Base-by-base conservation (phyloP, 2,113 vertebrate genomes). In the Colistium nudipinnis region DNA sequence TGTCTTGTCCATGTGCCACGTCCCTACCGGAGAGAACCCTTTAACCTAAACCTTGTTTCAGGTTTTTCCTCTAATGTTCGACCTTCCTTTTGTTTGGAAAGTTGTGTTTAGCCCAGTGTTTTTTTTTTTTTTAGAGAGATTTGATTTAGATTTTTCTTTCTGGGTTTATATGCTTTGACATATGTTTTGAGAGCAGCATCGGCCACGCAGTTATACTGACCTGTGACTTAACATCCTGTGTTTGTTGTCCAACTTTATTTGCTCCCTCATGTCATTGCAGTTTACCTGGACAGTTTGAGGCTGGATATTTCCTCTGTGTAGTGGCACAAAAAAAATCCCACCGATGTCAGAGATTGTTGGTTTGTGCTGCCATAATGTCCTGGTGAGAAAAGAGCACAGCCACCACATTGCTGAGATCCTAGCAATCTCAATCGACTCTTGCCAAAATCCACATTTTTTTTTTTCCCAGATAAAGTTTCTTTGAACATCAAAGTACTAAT, bases 401-500 rank as follows among this genome's bases (percentile, higher is more conserved):
- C 62, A 19, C 65, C 30, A n/a, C 47, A 35, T 61, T 66, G 49
- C 61, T 36, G 45, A 56, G 66, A 71, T 70, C 45, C 28, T 3
- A 2, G 65, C 45, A 75, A 60, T 75, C 74, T 69, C 69, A 74
- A 57, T 72, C 57, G 25, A 60, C 45, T 59, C 33, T 53, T 61
- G 71, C 51, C 63, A 76, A 82, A 72, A 65, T 78, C 64, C 74
- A 81, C 77, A 73, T 60, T 19, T 64, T 12, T 61, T 65, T 72
- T 66, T 22, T n/a, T 10, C 25, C 49, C 36, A 35, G 64, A 76
- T 65, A 55, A 74, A 70, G 38, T 60, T 45, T 56, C 56, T 81
- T 82, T 80, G 47, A 75, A 76, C 78, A 83, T 83, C 78, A 88
- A 88, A 78, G 77, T 22, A 7, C 27, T 67, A 35, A 69, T 48